A percentile compares a stretch with the other conserved stretches of the same genome.
Conservation (phyloP, 2,888 invertebrate genomes). For the Scaptodrosophila latifasciaeformis region DNA sequence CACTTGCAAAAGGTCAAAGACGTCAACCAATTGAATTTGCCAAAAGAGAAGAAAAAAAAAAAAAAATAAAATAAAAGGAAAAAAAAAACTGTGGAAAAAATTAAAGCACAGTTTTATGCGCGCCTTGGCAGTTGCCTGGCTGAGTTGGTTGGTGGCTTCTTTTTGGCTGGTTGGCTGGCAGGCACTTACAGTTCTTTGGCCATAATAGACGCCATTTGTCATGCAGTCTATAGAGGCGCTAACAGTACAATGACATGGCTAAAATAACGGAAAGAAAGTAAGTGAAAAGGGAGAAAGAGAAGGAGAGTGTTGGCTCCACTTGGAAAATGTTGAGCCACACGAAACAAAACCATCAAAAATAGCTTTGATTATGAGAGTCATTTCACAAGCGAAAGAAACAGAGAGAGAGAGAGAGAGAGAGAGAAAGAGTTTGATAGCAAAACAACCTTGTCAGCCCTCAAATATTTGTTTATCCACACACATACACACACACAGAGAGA, state of each 20-base stretch:
- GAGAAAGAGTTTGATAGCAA: background rate
- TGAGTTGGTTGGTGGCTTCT: too few species aligned
- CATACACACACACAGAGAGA: background rate
- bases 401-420: too few species aligned
- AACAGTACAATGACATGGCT: conserved; percentile 4
- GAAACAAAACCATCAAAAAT: conserved; percentile 56
- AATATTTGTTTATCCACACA: conserved; percentile 4
- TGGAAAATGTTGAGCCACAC: conserved; percentile 55
- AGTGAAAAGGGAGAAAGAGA: background rate
- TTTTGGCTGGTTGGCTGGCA: background rate
- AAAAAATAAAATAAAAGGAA: too few species aligned
- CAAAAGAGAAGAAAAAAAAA: too few species aligned
- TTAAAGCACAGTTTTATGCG: too few species aligned
- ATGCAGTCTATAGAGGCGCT: conserved; percentile 2
- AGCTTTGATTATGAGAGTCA: too few species aligned
- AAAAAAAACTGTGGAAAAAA: too few species aligned
- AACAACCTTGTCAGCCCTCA: background rate
- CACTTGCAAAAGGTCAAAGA: too few species aligned
- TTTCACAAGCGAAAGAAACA: too few species aligned
- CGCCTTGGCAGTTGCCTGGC: too few species aligned
- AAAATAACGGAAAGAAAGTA: background rate
- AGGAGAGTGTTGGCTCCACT: background rate
- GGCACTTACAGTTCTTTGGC: background rate
- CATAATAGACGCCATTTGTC: conserved; percentile 2
- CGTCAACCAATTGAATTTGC: too few species aligned